phyloP scores from a whole-genome alignment of 2,888 invertebrate species.

The Aelia acuminata region DNA sequence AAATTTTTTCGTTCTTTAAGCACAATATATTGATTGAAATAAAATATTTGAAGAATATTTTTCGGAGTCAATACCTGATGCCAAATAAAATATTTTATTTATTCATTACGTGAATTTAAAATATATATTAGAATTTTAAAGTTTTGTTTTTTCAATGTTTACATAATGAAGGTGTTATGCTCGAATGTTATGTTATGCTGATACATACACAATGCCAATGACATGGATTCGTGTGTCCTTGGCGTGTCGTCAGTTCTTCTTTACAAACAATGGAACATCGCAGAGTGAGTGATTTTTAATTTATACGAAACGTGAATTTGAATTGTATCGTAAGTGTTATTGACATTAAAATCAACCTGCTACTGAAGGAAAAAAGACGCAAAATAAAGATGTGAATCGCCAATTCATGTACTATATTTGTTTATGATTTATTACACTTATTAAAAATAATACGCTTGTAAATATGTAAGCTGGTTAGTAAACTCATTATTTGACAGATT shows the following conservation, averaged over 20 bases:
- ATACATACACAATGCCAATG: slow-evolving; percentile 8
- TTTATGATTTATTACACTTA: too few relatives aligned
- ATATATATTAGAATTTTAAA: too few relatives aligned
- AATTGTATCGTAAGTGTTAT: not conserved
- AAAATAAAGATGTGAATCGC: not conserved
- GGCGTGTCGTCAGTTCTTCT: not conserved
- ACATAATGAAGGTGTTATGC: not conserved
- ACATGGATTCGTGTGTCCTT: not conserved
- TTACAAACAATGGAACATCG: slow-evolving; percentile 11
- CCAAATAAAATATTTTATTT: too few relatives aligned
- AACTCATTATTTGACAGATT: too few relatives aligned
- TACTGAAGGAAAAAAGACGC: not conserved
- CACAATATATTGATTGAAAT: too few relatives aligned
- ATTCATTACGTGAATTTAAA: too few relatives aligned
- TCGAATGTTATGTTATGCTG: not conserved
- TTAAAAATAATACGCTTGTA: too few relatives aligned
- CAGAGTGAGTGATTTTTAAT: slow-evolving; percentile 30
- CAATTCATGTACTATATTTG: too few relatives aligned
- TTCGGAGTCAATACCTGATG: too few relatives aligned
- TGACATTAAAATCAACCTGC: not conserved
- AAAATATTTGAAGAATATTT: too few relatives aligned
- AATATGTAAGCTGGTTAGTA: too few relatives aligned
- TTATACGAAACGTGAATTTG: not conserved
- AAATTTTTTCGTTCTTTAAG: too few relatives aligned
- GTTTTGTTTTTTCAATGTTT: not conserved